Percentiles rank a stretch among this genome's conserved stretches.
phyloP scores from a whole-genome alignment of 2,888 invertebrate genomes.

The Athripsodes cinereus region DNA sequence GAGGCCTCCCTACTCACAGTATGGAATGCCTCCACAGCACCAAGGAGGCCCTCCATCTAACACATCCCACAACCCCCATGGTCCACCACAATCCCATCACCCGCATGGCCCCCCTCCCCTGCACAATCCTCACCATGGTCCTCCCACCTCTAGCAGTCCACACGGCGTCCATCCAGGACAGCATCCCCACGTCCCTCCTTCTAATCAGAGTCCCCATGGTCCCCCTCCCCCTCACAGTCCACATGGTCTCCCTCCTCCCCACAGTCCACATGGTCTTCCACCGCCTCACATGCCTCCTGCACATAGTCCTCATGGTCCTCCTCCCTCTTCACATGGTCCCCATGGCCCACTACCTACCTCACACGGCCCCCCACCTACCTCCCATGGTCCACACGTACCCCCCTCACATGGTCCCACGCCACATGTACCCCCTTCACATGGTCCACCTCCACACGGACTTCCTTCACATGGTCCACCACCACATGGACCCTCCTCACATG shows the following conservation, averaged over 20 bases:
- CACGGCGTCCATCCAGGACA: constrained; percentile 1
- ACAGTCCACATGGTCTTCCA: constrained; percentile 23
- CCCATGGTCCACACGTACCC: background rate
- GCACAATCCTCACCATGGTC: background rate
- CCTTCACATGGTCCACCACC: background rate
- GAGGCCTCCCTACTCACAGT: constrained; percentile 12
- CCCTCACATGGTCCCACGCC: constrained; percentile 7
- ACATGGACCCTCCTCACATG: background rate
- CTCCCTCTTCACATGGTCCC: constrained; percentile 5
- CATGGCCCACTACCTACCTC: background rate
- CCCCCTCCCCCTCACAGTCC: constrained; percentile 6
- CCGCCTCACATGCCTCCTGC: constrained; percentile 8
- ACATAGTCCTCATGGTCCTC: constrained; percentile 1
- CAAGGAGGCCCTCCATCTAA: constrained; percentile 12
- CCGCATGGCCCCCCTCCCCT: constrained; percentile 17
- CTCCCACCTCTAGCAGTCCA: constrained; percentile 7
- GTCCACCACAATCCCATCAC: constrained; percentile 19
- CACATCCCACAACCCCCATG: constrained; percentile 15
- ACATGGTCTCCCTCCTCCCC: no score
- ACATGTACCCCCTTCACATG: background rate
- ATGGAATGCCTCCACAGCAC: constrained; percentile 17
- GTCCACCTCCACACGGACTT: background rate
- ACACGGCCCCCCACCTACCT: background rate
- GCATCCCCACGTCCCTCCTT: constrained; percentile 7
- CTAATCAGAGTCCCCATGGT: constrained; percentile 11